These are phyloP conservation scores for Xerus rutilus DNA, from an alignment of 2,797 vertebrate species.

Conservation along the genomic window DNA sequence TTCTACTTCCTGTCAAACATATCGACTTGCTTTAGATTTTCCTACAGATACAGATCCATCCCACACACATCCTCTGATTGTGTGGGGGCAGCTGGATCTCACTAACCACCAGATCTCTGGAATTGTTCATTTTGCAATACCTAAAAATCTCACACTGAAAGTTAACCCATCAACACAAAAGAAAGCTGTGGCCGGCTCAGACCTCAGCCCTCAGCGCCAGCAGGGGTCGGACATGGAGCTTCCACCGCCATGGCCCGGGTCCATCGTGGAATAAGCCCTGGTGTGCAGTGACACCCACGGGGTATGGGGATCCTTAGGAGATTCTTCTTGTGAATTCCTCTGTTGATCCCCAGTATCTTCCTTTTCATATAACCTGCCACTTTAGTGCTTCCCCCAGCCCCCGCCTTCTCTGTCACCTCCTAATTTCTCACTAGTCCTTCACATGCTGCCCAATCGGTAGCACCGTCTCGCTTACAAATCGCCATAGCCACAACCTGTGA, in stretches of 20 bases:
- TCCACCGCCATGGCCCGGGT: neutral
- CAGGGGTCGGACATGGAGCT: neutral
- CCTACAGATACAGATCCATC: neutral
- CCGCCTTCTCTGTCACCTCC: neutral
- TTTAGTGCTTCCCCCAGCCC: neutral
- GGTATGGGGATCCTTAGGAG: neutral
- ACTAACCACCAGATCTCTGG: neutral
- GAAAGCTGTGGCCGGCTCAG: neutral
- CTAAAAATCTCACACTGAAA: slow-evolving; percentile 25
- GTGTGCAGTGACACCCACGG: neutral
- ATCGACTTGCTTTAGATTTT: slow-evolving; percentile 40
- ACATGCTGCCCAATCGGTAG: neutral
- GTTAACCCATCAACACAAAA: slow-evolving; percentile 30
- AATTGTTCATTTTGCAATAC: neutral
- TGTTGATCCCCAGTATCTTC: neutral
- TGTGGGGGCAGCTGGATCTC: neutral
- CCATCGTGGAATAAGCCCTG: rapidly evolving
- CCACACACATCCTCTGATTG: neutral
- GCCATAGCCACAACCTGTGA: neutral
- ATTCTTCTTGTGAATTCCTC: neutral
- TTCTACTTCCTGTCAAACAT: slow-evolving; percentile 45
- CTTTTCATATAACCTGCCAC: neutral
- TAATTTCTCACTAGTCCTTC: neutral
- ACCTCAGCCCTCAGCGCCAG: neutral
- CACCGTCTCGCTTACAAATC: neutral